Evolutionary conservation across 2,888 invertebrate genomes (phyloP).

Genomic region (Folsomia manolachei): DNA sequence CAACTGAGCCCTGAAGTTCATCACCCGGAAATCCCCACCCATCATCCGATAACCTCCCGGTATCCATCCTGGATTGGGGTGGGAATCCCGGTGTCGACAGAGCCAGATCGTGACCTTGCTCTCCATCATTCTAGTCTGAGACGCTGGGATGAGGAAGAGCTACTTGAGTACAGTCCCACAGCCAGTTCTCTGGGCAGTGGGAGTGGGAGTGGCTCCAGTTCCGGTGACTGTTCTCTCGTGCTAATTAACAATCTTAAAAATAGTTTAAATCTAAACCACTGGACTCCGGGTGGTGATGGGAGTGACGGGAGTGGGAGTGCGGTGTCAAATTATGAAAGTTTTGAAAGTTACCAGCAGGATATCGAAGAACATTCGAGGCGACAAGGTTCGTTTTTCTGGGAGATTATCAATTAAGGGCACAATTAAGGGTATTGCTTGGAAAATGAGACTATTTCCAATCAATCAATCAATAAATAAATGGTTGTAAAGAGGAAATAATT

Average conservation of each 20-base stretch:
- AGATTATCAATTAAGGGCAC: too few relatives aligned
- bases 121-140: background rate
- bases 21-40: background rate
- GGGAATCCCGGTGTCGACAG: background rate
- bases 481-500: too few relatives aligned
- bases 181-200: background rate
- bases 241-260: background rate
- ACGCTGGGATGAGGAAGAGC: background rate
- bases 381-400: too few relatives aligned
- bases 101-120: background rate
- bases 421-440: too few relatives aligned
- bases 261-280: background rate
- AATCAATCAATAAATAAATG: too few relatives aligned
- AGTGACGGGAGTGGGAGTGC: background rate
- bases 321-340: background rate
- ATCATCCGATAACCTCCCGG: background rate
- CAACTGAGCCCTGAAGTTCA: background rate
- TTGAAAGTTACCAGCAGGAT: background rate
- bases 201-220: background rate
- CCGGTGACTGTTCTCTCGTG: background rate
- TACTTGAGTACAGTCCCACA: background rate
- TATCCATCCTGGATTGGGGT: background rate
- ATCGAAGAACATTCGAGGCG: too few relatives aligned
- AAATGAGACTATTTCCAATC: too few relatives aligned
- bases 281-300: background rate